A percentile compares a stretch with the other conserved stretches of the same genome.
Evolutionary conservation across 2,113 vertebrate genomes (phyloP).

Genomic region (Spea multiplicata): DNA sequence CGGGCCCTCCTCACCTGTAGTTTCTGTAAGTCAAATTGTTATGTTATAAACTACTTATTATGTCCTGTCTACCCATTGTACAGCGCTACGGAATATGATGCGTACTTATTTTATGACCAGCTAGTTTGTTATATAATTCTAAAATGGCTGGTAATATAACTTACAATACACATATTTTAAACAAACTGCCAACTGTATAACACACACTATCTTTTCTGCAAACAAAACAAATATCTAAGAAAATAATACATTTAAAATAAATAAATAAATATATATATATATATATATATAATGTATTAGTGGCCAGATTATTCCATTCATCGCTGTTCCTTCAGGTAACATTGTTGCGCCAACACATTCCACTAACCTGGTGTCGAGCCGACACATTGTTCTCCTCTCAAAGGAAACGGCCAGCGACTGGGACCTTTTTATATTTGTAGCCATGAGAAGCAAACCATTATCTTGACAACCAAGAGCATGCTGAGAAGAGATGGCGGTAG

Average conservation of each 20-base stretch:
- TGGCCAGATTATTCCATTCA: neutral
- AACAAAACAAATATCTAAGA: neutral
- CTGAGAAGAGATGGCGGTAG: neutral
- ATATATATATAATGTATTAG: neutral
- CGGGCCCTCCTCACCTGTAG: too few relatives aligned
- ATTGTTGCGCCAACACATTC: neutral
- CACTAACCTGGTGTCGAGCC: slow-evolving; percentile 53
- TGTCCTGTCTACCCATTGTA: too few relatives aligned
- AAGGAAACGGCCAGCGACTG: neutral
- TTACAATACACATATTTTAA: too few relatives aligned
- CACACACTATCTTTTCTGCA: neutral
- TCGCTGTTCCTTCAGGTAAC: neutral
- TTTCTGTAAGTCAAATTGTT: too few relatives aligned
- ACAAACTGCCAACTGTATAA: neutral
- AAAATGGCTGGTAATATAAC: too few relatives aligned
- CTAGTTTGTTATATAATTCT: too few relatives aligned
- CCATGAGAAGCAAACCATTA: slow-evolving; percentile 19
- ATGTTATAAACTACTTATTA: too few relatives aligned
- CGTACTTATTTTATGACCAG: too few relatives aligned
- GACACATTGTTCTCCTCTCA: slow-evolving; percentile 56
- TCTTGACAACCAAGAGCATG: neutral
- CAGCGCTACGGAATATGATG: too few relatives aligned
- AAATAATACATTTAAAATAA: neutral
- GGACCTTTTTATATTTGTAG: slow-evolving; percentile 48
- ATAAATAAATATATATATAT: too few relatives aligned